These are phyloP conservation scores for Cyanocitta stelleri DNA, from an alignment of 2,113 vertebrate species.

Conservation along the genomic window DNA sequence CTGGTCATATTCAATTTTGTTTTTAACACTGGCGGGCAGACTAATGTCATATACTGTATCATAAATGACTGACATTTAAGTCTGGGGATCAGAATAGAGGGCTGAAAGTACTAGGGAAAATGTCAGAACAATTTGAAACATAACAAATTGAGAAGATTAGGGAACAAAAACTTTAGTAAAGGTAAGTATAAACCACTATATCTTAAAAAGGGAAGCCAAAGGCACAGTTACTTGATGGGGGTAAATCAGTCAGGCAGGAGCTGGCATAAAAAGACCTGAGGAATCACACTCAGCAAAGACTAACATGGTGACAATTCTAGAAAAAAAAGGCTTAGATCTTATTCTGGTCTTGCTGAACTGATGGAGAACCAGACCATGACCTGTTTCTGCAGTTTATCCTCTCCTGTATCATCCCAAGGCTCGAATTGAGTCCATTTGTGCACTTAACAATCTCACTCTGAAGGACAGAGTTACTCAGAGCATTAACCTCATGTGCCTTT, in stretches of 20 bases:
- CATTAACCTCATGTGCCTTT: neutral
- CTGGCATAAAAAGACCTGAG: neutral
- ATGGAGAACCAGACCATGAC: neutral
- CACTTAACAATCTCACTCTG: neutral
- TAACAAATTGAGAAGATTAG: neutral
- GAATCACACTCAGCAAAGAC: neutral
- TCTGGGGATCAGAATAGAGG: neutral
- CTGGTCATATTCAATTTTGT: neutral
- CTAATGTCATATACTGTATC: neutral
- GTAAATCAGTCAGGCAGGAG: neutral
- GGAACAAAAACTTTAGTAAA: neutral
- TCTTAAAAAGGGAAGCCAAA: neutral
- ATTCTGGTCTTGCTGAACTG: neutral
- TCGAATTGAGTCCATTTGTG: neutral
- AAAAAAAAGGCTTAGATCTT: neutral
- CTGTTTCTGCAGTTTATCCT: neutral
- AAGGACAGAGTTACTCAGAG: neutral
- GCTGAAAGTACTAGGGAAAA: neutral
- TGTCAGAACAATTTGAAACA: neutral
- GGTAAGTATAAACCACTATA: neutral
- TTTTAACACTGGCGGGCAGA: neutral
- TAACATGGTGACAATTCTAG: neutral
- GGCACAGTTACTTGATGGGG: neutral
- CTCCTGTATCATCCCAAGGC: neutral
- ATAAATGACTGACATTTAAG: neutral